Evolutionary conservation across 1,140 invertebrate species (phyloP), one percentile per base, ranked within the genome.

Genomic region (Lanistes nyassanus): DNA sequence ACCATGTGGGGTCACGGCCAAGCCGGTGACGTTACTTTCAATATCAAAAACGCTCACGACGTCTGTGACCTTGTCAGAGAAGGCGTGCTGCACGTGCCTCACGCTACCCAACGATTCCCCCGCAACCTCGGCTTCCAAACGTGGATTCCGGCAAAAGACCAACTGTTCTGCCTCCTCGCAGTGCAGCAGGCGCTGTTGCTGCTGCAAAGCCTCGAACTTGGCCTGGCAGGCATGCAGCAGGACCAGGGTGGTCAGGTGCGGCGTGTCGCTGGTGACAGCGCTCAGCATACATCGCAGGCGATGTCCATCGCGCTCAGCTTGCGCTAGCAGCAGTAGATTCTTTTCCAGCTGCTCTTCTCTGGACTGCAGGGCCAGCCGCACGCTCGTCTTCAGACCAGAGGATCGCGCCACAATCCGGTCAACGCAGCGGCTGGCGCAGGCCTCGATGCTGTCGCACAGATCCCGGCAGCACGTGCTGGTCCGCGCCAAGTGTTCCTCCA

Each of bases 161-260:
- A 72, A n/a, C 19, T 34, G 0, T 9, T 39, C 34, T 2, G 60
- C 31, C 21, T 72, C 55, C 36, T 62, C 70, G 34, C 39, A 31
- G 5, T 42, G 53, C 34, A 72, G 55, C 21, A 34, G 56, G 26
- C 29, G 16, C n/a, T n/a, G n/a, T 2, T 36, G 7, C 9, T 62
- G 53, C 19, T 56, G 70, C 16, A 72, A 21, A 2, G 29, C 31
- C 19, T 72, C 56, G 23, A 60, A 72, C 70, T 56, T 60, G 31
- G 26, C 70, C 68, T 70, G 68, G 42, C 70, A 72, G 23, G 21
- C 39, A 55, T 72, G 34, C 29, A 36, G 56, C 23, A 72, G 34
- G n/a, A 42, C 39, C 29, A 72, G 56, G 36, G 21, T 42, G 19
- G 70, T 72, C 55, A 72, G 56, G 26, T 72, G 70, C 31, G 70